Conservation (phyloP, 2,113 vertebrate genomes). For the Zosterops lateralis region DNA sequence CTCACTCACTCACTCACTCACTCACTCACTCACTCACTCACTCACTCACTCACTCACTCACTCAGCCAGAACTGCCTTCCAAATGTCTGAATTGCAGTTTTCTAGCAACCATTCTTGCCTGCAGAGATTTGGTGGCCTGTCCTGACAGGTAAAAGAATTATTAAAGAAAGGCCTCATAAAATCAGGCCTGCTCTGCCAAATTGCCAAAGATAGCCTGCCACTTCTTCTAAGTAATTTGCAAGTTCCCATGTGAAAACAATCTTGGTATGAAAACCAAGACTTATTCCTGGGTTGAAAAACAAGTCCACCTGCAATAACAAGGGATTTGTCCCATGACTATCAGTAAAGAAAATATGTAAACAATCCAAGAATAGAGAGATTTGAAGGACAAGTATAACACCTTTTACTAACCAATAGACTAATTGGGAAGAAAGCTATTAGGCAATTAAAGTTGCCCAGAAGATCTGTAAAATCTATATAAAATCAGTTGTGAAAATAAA, state of each 20-base stretch:
- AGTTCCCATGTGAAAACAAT: neutral
- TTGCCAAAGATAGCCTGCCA: neutral
- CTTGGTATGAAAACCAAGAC: neutral
- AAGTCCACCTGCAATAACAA: neutral
- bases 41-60: neutral
- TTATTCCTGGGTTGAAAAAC: neutral
- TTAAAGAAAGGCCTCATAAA: neutral
- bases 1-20: neutral
- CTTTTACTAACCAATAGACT: neutral
- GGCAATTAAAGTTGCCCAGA: neutral
- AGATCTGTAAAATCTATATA: neutral
- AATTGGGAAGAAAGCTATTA: neutral
- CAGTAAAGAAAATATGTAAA: neutral
- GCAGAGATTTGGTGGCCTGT: neutral
- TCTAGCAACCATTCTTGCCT: neutral
- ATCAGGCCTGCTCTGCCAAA: neutral
- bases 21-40: neutral
- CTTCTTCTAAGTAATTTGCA: neutral
- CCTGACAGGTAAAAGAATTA: neutral
- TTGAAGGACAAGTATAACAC: neutral
- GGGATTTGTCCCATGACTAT: neutral
- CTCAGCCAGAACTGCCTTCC: neutral
- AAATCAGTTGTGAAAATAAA: neutral
- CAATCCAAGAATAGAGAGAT: neutral
- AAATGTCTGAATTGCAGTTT: neutral